These are phyloP conservation scores for Lepidurus arcticus DNA, from an alignment of 1,140 invertebrate species.

Conservation along the genomic window DNA sequence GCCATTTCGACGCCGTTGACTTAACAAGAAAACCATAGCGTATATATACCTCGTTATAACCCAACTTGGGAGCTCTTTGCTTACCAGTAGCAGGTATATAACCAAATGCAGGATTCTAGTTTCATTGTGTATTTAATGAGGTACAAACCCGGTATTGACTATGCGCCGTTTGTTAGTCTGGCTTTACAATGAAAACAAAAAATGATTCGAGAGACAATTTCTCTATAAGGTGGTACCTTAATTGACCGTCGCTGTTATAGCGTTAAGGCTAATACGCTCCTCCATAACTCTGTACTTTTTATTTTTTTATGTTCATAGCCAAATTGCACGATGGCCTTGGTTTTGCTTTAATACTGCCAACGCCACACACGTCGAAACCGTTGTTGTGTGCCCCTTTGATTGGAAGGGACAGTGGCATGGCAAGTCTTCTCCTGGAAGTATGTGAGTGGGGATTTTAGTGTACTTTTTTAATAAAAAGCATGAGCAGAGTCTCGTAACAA, in stretches of 20 bases:
- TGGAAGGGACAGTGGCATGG: background rate
- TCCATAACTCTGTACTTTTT: background rate
- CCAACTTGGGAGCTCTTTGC: background rate
- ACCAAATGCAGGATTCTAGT: background rate
- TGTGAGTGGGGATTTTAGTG: background rate
- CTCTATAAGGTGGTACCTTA: background rate
- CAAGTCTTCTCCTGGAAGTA: background rate
- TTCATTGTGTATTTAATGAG: background rate
- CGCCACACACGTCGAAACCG: background rate
- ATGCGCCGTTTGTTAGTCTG: background rate
- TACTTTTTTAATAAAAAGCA: background rate
- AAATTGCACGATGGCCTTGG: constrained; percentile 15
- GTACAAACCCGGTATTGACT: background rate
- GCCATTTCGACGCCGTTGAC: constrained; percentile 1
- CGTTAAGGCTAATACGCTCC: background rate
- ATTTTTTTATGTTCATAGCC: background rate
- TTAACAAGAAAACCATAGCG: constrained; percentile 13
- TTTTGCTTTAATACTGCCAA: background rate
- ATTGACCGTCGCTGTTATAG: constrained; percentile 6
- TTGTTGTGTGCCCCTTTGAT: background rate
- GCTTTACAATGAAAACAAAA: background rate
- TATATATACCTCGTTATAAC: background rate
- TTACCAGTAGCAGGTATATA: background rate
- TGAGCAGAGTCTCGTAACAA: background rate
- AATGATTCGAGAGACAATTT: background rate